phyloP scores from a whole-genome alignment of 2,797 vertebrate genomes.

The Thaleichthys pacificus region DNA sequence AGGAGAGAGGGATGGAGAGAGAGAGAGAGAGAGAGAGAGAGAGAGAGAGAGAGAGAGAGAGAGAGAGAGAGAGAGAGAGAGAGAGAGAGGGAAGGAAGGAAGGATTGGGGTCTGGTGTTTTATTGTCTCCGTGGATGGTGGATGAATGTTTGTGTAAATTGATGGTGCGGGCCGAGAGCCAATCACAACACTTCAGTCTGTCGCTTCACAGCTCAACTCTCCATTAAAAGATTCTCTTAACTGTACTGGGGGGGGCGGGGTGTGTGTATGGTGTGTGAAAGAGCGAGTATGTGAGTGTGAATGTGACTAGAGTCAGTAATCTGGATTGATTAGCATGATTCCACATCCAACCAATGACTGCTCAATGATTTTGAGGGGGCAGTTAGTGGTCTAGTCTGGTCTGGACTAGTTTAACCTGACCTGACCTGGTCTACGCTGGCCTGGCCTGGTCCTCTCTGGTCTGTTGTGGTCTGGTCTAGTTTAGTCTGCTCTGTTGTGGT shows the following conservation, averaged over 20 bases:
- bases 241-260: not conserved
- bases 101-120: too few relatives aligned
- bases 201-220: constrained; percentile 49
- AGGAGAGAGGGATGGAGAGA: not conserved
- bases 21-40: not conserved
- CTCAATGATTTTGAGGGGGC: not conserved
- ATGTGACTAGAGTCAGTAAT: constrained; percentile 7
- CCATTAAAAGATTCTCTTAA: constrained; percentile 46
- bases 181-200: constrained; percentile 55
- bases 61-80: not conserved
- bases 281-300: constrained; percentile 3
- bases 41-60: not conserved
- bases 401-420: too few relatives aligned
- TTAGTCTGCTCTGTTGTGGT: too few relatives aligned
- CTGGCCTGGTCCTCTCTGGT: too few relatives aligned
- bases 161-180: constrained; percentile 33
- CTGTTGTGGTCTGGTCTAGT: too few relatives aligned
- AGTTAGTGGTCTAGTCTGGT: too few relatives aligned
- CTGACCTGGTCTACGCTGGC: too few relatives aligned
- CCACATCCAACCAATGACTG: constrained; percentile 5
- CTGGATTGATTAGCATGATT: constrained; percentile 10
- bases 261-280: not conserved
- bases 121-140: not conserved
- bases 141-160: constrained; percentile 44
- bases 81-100: not conserved